phyloP scores from a whole-genome alignment of 2,888 invertebrate genomes.

The Mechanitis messenoides region DNA sequence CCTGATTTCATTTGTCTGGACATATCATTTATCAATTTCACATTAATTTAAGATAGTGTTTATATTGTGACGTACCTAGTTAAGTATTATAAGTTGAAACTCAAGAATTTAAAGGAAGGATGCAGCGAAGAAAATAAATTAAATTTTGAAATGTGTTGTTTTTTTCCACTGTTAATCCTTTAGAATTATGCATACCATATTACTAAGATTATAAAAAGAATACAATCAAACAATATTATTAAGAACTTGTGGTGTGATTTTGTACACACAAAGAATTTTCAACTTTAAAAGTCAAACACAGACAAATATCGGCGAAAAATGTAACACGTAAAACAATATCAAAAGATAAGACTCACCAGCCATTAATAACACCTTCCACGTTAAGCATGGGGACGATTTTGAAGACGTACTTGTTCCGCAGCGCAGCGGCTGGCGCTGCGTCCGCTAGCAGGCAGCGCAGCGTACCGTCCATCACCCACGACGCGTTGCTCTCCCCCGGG shows the following conservation, averaged over 20 bases:
- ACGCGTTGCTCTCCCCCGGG: slow-evolving; percentile 91
- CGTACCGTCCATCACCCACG: slow-evolving; percentile 92
- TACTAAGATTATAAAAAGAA: background rate
- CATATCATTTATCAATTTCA: slow-evolving; percentile 60
- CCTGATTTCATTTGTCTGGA: slow-evolving; percentile 54
- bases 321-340: background rate
- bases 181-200: background rate
- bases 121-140: slow-evolving; percentile 70
- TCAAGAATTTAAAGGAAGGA: slow-evolving; percentile 72
- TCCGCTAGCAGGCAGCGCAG: slow-evolving; percentile 79
- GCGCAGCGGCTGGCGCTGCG: slow-evolving; percentile 72
- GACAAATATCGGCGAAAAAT: background rate
- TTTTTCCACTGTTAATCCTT: slow-evolving; percentile 30
- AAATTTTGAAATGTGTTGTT: slow-evolving; percentile 47
- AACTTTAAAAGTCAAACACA: too few relatives aligned
- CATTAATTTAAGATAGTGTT: slow-evolving; percentile 66
- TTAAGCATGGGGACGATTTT: slow-evolving; percentile 94
- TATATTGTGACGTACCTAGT: slow-evolving; percentile 70
- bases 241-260: too few relatives aligned
- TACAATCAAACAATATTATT: too few relatives aligned
- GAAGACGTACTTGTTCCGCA: slow-evolving; percentile 85
- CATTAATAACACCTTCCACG: slow-evolving; percentile 91
- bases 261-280: too few relatives aligned
- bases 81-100: slow-evolving; percentile 71
- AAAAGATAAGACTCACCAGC: slow-evolving; percentile 78